Conservation (phyloP, 2,797 vertebrate species). For the Gallirallus australis region DNA sequence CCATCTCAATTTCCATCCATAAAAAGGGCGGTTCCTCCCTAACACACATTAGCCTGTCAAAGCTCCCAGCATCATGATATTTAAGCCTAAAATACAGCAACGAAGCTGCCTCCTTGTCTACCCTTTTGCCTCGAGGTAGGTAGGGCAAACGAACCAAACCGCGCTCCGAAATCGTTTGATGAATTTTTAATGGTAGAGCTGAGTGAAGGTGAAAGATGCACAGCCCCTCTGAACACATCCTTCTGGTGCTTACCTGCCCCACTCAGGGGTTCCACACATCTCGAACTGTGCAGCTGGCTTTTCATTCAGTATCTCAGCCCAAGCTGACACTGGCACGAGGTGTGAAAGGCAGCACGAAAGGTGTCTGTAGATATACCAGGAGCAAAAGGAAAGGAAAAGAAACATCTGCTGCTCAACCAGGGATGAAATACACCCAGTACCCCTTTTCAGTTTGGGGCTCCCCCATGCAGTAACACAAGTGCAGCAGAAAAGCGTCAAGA, state of each 20-base stretch:
- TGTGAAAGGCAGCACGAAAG: background rate
- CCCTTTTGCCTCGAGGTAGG: background rate
- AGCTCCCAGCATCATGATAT: background rate
- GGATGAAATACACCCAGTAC: background rate
- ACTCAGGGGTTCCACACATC: background rate
- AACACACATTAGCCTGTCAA: background rate
- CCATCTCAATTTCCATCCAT: background rate
- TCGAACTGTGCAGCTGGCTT: background rate
- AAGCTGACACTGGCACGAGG: background rate
- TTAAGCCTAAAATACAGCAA: background rate
- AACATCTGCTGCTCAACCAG: fast-evolving
- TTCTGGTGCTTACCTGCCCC: background rate
- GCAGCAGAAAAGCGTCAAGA: background rate
- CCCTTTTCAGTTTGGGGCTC: background rate
- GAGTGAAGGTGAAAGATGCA: background rate
- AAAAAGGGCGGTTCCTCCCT: background rate
- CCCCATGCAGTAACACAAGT: background rate
- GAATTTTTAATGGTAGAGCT: background rate
- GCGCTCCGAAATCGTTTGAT: background rate
- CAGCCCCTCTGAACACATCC: background rate
- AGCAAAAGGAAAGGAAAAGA: background rate
- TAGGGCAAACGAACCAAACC: background rate
- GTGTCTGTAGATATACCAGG: background rate
- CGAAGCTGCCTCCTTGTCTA: background rate
- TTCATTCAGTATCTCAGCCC: background rate